Evolutionary conservation across 2,797 vertebrate genomes (phyloP).

Genomic region (Philypnodon macrostomus): DNA sequence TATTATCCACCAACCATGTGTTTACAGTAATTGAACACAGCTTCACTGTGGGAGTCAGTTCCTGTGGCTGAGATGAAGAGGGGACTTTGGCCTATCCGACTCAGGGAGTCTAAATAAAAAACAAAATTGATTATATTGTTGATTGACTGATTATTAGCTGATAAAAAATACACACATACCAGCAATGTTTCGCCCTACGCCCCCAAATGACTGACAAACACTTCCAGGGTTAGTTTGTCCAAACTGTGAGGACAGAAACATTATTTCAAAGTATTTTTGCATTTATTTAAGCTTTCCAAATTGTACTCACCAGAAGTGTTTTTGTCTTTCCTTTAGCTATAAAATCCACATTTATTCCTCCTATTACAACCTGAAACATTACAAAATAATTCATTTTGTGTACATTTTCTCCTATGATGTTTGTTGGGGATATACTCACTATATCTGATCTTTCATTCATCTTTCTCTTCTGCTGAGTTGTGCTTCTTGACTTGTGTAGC

Average conservation of each 20-base stretch:
- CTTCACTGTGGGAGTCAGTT: constrained; percentile 79
- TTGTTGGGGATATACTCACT: constrained; percentile 55
- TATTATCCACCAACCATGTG: no score
- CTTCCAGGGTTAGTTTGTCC: constrained; percentile 86
- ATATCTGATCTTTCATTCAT: constrained; percentile 41
- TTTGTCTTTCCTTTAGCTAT: constrained; percentile 82
- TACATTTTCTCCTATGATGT: background rate
- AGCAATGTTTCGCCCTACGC: constrained; percentile 89
- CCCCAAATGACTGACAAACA: constrained; percentile 84
- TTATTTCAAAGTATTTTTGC: background rate
- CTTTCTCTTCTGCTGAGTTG: constrained; percentile 18
- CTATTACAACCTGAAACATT: constrained; percentile 84
- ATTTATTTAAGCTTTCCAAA: background rate
- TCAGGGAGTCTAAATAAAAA: constrained; percentile 79
- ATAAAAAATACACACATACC: constrained; percentile 64
- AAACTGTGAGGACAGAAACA: constrained; percentile 66
- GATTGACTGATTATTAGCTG: constrained; percentile 2
- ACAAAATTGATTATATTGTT: background rate
- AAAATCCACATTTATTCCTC: constrained; percentile 89
- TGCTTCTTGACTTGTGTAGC: constrained; percentile 7
- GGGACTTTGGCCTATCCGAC: constrained; percentile 77
- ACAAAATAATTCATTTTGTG: background rate
- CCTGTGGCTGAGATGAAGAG: constrained; percentile 86
- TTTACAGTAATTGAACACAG: constrained; percentile 79
- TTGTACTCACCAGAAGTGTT: constrained; percentile 74